A percentile compares a stretch with the other conserved stretches of the same genome.
Evolutionary conservation across 2,888 invertebrate genomes (phyloP).

Genomic region (Argyra leucocephala): DNA sequence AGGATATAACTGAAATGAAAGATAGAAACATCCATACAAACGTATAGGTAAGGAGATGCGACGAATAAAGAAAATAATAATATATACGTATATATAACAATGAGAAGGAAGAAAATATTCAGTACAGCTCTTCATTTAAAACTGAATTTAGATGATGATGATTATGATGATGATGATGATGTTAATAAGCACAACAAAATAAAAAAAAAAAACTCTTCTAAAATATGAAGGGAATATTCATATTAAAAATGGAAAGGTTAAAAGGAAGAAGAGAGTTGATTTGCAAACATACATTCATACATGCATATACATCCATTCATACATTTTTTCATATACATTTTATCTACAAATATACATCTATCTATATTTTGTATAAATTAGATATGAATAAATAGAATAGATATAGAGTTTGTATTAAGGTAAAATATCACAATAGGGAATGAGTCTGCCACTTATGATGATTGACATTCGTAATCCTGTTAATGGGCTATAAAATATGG

Average conservation of each 20-base stretch:
- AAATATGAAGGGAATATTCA: neutral
- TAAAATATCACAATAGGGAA: constrained; percentile 22
- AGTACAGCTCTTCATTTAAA: neutral
- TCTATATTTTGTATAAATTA: too few species aligned
- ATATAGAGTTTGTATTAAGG: too few species aligned
- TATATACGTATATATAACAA: too few species aligned
- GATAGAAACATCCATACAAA: too few species aligned
- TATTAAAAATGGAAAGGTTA: neutral
- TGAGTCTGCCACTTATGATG: constrained; percentile 31
- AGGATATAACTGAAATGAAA: neutral
- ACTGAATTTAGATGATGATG: neutral
- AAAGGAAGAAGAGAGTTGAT: neutral
- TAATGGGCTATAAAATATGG: constrained; percentile 31
- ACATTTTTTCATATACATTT: neutral
- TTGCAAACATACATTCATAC: neutral
- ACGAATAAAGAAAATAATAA: too few species aligned
- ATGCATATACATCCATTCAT: neutral
- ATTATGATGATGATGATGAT: neutral
- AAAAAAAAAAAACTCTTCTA: neutral
- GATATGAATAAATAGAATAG: too few species aligned
- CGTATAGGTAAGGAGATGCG: neutral
- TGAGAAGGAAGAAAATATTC: neutral
- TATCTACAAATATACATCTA: too few species aligned
- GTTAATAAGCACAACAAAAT: neutral
- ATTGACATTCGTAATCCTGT: constrained; percentile 32